Base-by-base conservation (phyloP, 1,140 invertebrate species). In the Macrotrachela quadricornifera region DNA sequence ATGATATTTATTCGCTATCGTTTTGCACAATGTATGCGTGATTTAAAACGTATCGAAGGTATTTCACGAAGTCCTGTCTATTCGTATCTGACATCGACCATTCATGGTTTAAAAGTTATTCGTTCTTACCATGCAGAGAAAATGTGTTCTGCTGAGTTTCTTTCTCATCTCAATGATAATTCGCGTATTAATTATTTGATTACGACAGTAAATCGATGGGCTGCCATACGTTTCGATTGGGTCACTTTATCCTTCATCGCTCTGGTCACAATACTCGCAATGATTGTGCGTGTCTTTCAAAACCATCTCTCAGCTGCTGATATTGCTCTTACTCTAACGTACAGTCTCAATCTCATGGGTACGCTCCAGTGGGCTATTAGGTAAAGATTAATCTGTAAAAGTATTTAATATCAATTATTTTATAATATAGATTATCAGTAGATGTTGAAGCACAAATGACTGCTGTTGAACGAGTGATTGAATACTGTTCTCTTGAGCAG, bases 311-410 rank as follows among this genome's bases (percentile, higher is more conserved):
- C 21, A 30, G 21, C 21, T 2, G 21, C 21, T 30, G 21, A 30
- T 30, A 30, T 30, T 8, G 21, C 21, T 15, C 60, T 88, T 41
- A 78, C 80, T 1, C 78, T 87, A 49, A 79, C 81, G 0, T 83
- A 85, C 61, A 77, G 77, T 3, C 78, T 85, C 41, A 73, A 77
- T 0, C 66, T 88, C 46, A 79, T 79, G 17, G 79, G 80, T 1
- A 78, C 82, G 70, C 79, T 85, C 50, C 83, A 86, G 62, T 86
- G 80, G 78, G 82, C 81, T 1, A 79, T 87, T 52, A 72, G 79
- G 49, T 81, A 85, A 61, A 68, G 62, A 65, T 70, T 51, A 52
- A 37, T 17, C 40, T 9, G 17, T 17, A 48, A 10, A 42, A n/a
- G n/a, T n/a, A n/a, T n/a, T n/a, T 30, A n/a, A 8, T 40, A 36